Conservation (phyloP, 2,888 invertebrate species). For the Cosmorhoe ocellata region DNA sequence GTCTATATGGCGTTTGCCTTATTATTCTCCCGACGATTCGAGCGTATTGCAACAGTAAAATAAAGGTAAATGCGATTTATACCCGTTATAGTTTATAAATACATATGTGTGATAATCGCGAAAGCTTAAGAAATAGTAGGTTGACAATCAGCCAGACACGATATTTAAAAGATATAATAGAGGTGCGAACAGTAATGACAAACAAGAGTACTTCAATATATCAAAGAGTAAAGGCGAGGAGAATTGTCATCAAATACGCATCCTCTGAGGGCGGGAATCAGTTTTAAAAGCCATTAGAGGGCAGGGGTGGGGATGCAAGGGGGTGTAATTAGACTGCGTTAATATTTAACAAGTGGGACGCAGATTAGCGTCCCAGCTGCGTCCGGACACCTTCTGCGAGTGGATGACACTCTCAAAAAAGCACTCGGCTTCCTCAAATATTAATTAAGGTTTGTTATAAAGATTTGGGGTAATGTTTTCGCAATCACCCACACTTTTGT, state of each 20-base stretch:
- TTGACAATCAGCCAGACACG: no score
- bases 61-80: no score
- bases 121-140: no score
- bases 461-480: slow-evolving; percentile 60
- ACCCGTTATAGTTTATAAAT: no score
- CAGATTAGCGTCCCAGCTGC: slow-evolving; percentile 77
- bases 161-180: no score
- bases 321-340: slow-evolving; percentile 80
- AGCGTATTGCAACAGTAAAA: no score
- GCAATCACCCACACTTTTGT: slow-evolving; percentile 12
- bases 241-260: slow-evolving; percentile 82
- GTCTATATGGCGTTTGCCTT: no score
- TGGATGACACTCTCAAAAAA: slow-evolving; percentile 64
- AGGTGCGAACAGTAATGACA: neutral
- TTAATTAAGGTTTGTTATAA: slow-evolving; percentile 66
- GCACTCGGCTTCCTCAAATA: slow-evolving; percentile 72
- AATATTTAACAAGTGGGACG: slow-evolving; percentile 82
- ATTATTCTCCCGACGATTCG: no score
- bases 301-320: slow-evolving; percentile 43
- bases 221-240: slow-evolving; percentile 46
- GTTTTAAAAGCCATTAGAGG: slow-evolving; percentile 82
- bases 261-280: slow-evolving; percentile 78
- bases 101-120: no score
- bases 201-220: slow-evolving; percentile 15
- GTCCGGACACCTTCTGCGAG: slow-evolving; percentile 63